Percentiles rank a stretch among this genome's conserved stretches.
These are phyloP conservation scores for Lepidocyrtinus sp. DNA, from an alignment of 2,888 invertebrate genomes.

Conservation along the genomic window DNA sequence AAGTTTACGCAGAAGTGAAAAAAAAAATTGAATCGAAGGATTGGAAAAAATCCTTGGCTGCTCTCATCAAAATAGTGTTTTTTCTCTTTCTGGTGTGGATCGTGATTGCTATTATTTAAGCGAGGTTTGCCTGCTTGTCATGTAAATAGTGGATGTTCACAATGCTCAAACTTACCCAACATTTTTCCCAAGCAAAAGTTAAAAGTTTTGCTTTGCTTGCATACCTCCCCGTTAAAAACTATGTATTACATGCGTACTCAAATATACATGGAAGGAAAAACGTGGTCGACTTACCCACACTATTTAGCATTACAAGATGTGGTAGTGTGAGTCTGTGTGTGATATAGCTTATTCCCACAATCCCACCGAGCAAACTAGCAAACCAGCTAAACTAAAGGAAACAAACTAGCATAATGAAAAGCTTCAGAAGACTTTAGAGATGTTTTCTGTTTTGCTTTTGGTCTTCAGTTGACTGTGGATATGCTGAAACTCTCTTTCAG, in stretches of 20 bases:
- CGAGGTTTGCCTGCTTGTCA: slow-evolving; percentile 16
- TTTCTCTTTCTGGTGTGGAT: neutral
- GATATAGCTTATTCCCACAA: slow-evolving; percentile 16
- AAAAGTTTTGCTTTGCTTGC: neutral
- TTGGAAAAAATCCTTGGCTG: neutral
- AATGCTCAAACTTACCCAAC: slow-evolving; percentile 5
- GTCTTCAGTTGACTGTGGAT: too few species aligned
- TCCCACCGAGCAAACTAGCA: too few species aligned
- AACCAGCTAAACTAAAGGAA: slow-evolving; percentile 3
- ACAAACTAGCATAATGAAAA: slow-evolving; percentile 16
- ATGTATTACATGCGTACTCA: slow-evolving; percentile 16
- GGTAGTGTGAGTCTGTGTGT: too few species aligned
- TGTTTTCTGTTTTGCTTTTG: neutral
- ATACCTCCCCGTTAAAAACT: slow-evolving; percentile 15
- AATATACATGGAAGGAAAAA: slow-evolving; percentile 17
- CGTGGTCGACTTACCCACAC: slow-evolving; percentile 21
- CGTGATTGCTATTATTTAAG: neutral
- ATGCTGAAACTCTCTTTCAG: neutral
- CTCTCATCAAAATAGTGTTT: too few species aligned
- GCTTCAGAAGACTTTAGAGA: too few species aligned
- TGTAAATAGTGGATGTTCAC: neutral
- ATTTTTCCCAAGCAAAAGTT: slow-evolving; percentile 4
- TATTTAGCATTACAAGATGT: neutral
- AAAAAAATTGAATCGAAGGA: slow-evolving; percentile 7
- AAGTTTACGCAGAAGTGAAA: neutral